Percentiles rank a stretch among this genome's conserved stretches.
phyloP scores from a whole-genome alignment of 2,113 vertebrate genomes.

The Cinclus mexicanus region DNA sequence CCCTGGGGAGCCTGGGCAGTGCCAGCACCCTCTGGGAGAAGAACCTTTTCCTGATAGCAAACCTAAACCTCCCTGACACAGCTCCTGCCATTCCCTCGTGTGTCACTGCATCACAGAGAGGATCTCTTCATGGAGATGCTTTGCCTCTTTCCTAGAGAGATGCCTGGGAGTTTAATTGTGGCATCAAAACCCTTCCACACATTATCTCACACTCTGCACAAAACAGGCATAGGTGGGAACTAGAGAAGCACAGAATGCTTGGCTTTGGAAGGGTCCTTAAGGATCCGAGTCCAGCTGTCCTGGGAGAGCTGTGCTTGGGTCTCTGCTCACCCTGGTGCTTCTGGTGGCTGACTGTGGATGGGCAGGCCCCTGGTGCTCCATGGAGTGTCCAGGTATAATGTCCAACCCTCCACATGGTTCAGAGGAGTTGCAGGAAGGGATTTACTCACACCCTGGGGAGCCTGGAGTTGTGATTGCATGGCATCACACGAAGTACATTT shows the following conservation, averaged over 20 bases:
- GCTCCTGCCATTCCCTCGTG: background rate
- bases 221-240: background rate
- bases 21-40: background rate
- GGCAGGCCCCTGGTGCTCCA: background rate
- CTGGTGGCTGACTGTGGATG: background rate
- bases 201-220: fast-evolving
- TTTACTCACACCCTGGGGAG: background rate
- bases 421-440: background rate
- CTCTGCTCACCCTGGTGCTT: background rate
- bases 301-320: background rate
- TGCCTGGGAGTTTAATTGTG: background rate
- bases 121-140: background rate
- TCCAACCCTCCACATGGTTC: background rate
- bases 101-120: background rate
- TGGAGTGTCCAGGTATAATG: background rate
- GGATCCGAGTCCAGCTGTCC: fast-evolving
- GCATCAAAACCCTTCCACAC: background rate
- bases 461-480: background rate
- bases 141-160: background rate
- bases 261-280: background rate
- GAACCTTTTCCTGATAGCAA: background rate
- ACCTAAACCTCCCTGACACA: fast-evolving
- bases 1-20: background rate
- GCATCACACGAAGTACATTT: background rate
- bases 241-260: background rate